Evolutionary conservation across 2,113 vertebrate genomes (phyloP), one percentile per base, ranked within the genome.

Genomic region (Psittacara wagleri): DNA sequence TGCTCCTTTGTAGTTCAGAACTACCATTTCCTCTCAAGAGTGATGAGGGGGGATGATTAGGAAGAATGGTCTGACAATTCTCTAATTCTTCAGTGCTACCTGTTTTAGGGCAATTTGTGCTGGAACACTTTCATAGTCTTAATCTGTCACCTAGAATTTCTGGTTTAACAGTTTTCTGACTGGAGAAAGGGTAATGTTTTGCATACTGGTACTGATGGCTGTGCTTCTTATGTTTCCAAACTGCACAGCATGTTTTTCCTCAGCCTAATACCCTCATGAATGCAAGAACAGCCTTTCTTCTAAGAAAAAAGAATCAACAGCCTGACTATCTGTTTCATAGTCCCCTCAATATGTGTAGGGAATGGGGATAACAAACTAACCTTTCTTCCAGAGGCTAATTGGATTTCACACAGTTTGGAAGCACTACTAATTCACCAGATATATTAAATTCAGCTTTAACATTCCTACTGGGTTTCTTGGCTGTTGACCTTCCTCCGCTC

Each of bases 361-460:
- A 90, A 52, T 12, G 67, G 67, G 88, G 72, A 82, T 93, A 95
- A 91, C 86, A 88, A 96, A 96, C 92, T 92, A 94, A 95, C 93
- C 92, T 94, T 95, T 93, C 91, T 96, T 80, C 89, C 84, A 85
- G 92, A 46, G 96, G 84, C 83, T 97, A 97, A 97, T 94, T 97
- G 96, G 94, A 96, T 97, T 97, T 96, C 94, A 89, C 93, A 84
- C 80, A 75, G 44, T 97, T 95, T 96, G 93, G 89, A 96, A 93
- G 87, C 74, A 87, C 89, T 37, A n/a, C 67, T 85, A 81, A 95
- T 93, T 95, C 87, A 93, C 39, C 83, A 95, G 91, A 67, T 88
- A 83, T 11, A 79, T 96, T 96, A 88, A 92, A 94, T 94, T 92
- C 88, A 88, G 70, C 51, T 82, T 91, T 92, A 79, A 88, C 77